Evolutionary conservation across 1,140 invertebrate genomes (phyloP), one percentile per base, ranked within the genome.

Genomic region (Nasonia giraulti): DNA sequence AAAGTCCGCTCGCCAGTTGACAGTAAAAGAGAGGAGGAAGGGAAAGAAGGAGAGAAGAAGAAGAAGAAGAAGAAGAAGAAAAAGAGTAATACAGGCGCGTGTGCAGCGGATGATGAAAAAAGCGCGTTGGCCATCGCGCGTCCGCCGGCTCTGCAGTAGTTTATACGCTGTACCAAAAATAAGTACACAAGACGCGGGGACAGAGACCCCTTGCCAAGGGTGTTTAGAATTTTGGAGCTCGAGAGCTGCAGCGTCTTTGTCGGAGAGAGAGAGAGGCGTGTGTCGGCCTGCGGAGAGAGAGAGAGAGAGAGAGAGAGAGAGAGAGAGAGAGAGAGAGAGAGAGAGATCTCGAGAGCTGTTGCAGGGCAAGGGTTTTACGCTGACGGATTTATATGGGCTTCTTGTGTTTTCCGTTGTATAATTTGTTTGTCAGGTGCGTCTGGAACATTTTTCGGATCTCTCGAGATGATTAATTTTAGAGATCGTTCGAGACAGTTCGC

Each of bases 141-240:
- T 84, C 85, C 82, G 78, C 82, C 27, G 17, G 8, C 40, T 5
- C 7, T 71, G 68, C 68, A 71, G 40, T 1, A 66, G n/a, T n/a
- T 44, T 44, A 44, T 44, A 44, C 40, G 8, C 7, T 20, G 55
- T 82, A 90, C 89, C 89, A 90, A 91, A 90, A 44, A 91, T 90
- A 91, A 90, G 86, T 84, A 79, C 8, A 44, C 40, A 44, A 44
- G 74, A 86, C 27, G 85, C 82, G 86, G 44, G 40, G 40, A 44
- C 62, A 83, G 78, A 82, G 89, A 90, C 89, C 91, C 90, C 91
- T 91, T 90, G 90, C 89, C 88, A 90, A 91, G 90, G 91, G 90
- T 91, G 88, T 89, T 90, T 88, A 76, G 81, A 79, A 89, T 77
- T 85, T 87, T 90, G 88, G 88, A 88, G 31, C 50, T 37, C 14